phyloP scores from a whole-genome alignment of 2,113 vertebrate species.

The Urocitellus parryii region DNA sequence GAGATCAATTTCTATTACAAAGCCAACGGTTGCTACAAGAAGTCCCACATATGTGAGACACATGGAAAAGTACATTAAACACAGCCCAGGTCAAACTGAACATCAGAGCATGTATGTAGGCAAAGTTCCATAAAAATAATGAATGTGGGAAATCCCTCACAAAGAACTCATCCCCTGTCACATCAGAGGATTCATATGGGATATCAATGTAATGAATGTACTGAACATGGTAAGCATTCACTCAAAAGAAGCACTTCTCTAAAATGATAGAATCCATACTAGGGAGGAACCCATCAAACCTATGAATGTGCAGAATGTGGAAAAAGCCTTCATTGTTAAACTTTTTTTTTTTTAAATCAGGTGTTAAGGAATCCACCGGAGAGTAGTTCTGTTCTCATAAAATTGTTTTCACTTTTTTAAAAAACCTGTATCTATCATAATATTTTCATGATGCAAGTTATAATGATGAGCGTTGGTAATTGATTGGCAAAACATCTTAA shows the following conservation, averaged over 20 bases:
- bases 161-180: constrained; percentile 1
- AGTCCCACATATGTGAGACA: constrained; percentile 67
- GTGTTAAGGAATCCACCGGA: not conserved
- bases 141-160: constrained; percentile 64
- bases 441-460: not conserved
- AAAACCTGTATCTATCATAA: not conserved
- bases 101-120: constrained; percentile 53
- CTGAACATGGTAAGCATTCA: not conserved
- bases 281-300: not conserved
- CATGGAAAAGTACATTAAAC: constrained; percentile 67
- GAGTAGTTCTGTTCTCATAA: not conserved
- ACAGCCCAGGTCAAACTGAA: constrained; percentile 67
- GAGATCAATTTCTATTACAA: constrained; percentile 68
- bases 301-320: not conserved
- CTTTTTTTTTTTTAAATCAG: not conserved
- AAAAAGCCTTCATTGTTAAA: not conserved
- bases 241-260: not conserved
- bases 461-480: not conserved
- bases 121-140: constrained; percentile 51
- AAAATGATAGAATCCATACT: not conserved
- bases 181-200: constrained; percentile 33
- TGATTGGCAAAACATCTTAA: not conserved
- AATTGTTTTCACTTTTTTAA: not conserved
- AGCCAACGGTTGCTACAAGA: constrained; percentile 64
- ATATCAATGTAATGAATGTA: constrained; percentile 51